These are phyloP conservation scores for Petromus typicus DNA, from an alignment of 2,113 vertebrate genomes.

Conservation along the genomic window DNA sequence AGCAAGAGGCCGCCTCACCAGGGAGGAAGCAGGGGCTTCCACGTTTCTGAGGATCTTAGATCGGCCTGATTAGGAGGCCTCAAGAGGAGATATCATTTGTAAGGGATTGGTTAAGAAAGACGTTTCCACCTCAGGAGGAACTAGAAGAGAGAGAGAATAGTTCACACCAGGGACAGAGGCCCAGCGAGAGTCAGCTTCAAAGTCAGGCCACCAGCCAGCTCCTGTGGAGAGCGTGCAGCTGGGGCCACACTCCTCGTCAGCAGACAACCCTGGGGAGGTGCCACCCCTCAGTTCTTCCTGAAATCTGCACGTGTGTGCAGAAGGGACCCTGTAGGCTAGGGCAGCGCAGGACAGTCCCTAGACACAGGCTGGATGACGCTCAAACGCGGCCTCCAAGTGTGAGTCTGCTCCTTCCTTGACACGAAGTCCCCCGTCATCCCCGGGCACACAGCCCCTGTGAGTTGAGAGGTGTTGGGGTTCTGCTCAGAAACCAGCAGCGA, in stretches of 20 bases:
- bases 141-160: not conserved
- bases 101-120: not conserved
- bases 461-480: not conserved
- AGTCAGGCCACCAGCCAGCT: too few relatives aligned
- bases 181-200: not conserved
- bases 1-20: not conserved
- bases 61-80: not conserved
- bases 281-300: not conserved
- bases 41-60: not conserved
- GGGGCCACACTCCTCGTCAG: too few relatives aligned
- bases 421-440: too few relatives aligned
- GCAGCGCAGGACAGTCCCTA: too few relatives aligned
- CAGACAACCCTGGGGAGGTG: too few relatives aligned
- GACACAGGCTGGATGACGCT: not conserved
- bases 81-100: not conserved
- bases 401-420: too few relatives aligned
- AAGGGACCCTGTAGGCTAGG: rapidly evolving
- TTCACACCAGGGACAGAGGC: not conserved
- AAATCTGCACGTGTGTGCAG: too few relatives aligned
- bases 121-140: not conserved
- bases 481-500: not conserved
- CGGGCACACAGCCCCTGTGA: not conserved
- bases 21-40: not conserved
- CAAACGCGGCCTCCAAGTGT: not conserved
- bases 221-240: rapidly evolving